These are phyloP conservation scores for Lampris megalopsis DNA, from an alignment of 2,113 vertebrate species.

Conservation along the genomic window DNA sequence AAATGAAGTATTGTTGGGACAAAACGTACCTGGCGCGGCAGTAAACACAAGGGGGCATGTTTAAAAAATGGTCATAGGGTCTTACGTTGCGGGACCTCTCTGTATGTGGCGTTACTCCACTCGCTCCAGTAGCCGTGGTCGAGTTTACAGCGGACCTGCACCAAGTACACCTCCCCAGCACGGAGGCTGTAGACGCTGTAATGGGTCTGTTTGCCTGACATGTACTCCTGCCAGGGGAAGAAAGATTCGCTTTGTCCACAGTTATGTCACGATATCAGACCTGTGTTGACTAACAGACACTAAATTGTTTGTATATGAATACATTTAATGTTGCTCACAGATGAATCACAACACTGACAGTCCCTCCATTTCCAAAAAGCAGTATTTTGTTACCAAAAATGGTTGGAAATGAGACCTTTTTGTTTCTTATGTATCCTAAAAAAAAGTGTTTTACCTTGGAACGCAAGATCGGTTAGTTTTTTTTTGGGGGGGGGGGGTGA, in stretches of 20 bases:
- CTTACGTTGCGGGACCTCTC: slow-evolving; percentile 74
- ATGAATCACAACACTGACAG: too few relatives aligned
- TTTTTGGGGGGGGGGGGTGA: too few relatives aligned
- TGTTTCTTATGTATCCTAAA: too few relatives aligned
- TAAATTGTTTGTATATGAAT: too few relatives aligned
- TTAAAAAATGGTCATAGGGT: background rate
- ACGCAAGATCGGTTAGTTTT: too few relatives aligned
- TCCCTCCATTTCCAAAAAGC: too few relatives aligned
- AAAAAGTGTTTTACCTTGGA: too few relatives aligned
- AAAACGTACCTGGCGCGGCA: background rate
- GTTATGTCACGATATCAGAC: too few relatives aligned
- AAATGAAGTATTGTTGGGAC: background rate
- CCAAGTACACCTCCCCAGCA: slow-evolving; percentile 82
- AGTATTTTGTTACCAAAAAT: too few relatives aligned
- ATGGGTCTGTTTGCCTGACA: slow-evolving; percentile 83
- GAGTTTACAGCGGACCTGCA: slow-evolving; percentile 88
- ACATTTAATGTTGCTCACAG: too few relatives aligned
- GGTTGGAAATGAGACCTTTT: too few relatives aligned
- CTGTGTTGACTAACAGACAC: too few relatives aligned
- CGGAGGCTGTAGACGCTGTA: slow-evolving; percentile 84
- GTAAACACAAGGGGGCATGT: background rate
- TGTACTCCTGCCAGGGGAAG: slow-evolving; percentile 79
- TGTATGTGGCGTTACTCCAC: slow-evolving; percentile 68
- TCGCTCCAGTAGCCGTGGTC: slow-evolving; percentile 84
- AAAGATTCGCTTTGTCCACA: background rate